Evolutionary conservation across 1,140 invertebrate genomes (phyloP), one percentile per base, ranked within the genome.

Genomic region (Steinernema feltiae): DNA sequence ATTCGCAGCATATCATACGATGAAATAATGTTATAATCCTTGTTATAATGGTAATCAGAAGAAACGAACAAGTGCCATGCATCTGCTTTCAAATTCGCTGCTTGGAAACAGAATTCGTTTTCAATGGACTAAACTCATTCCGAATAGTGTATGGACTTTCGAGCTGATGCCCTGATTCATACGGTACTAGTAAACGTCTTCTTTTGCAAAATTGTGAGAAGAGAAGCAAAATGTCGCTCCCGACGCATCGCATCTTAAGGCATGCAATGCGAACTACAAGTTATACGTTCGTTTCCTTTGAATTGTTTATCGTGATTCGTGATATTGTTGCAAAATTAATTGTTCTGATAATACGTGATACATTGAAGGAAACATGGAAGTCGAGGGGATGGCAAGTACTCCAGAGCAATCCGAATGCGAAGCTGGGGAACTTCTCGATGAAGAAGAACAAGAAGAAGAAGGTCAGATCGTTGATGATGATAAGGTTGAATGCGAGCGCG

Each of bases 181-280:
- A 63, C 53, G 53, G 53, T 63, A 63, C 12, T 63, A 63, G 53
- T 63, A 63, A 63, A 63, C 53, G 53, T 63, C 53, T 63, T 3
- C 24, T 21, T 12, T 63, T n/a, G 41, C 41, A 46, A 46, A n/a
- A 46, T 46, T n/a, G 41, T n/a, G 41, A n/a, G 41, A n/a, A n/a
- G n/a, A n/a, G n/a, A n/a, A 46, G 41, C 41, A 46, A 46, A 7
- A n/a, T 7, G n/a, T 46, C 41, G 41, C n/a, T 46, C 41, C 41
- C 41, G n/a, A 46, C 41, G 41, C 7, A n/a, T 46, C n/a, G 7
- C n/a, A n/a, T 46, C n/a, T 12, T n/a, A 46, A 46, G n/a, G n/a
- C n/a, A 12, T 46, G 41, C 7, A 46, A 46, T 46, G 7, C n/a
- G 7, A n/a, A n/a, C n/a, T n/a, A n/a, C n/a, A n/a, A n/a, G n/a